Percentiles rank a stretch among this genome's conserved stretches.
These are phyloP conservation scores for Pogonognathellus flavescens DNA, from an alignment of 1,140 invertebrate species.

Conservation along the genomic window DNA sequence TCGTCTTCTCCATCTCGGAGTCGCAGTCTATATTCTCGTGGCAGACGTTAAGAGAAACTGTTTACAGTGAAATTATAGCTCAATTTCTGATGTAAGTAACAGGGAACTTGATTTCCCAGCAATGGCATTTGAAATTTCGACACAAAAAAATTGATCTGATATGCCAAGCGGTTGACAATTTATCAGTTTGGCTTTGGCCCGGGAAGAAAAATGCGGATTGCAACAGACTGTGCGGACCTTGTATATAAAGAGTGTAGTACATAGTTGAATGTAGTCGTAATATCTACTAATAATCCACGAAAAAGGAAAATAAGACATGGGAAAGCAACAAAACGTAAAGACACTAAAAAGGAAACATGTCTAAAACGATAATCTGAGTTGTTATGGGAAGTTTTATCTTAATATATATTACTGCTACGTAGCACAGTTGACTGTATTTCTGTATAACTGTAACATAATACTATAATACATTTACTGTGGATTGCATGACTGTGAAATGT, in stretches of 20 bases:
- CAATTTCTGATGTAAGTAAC: background rate
- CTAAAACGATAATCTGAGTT: slow-evolving; percentile 45
- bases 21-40: no score
- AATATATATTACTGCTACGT: slow-evolving; percentile 42
- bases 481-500: slow-evolving; percentile 48
- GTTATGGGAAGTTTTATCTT: slow-evolving; percentile 49
- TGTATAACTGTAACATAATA: slow-evolving; percentile 42
- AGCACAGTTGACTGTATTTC: background rate
- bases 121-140: slow-evolving; percentile 2
- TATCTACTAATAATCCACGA: slow-evolving; percentile 14
- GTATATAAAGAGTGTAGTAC: background rate
- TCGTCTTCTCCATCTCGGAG: no score
- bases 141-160: slow-evolving; percentile 45
- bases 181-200: background rate
- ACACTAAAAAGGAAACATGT: slow-evolving; percentile 45
- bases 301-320: background rate
- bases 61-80: no score
- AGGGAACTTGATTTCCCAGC: slow-evolving; percentile 2
- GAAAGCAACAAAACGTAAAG: slow-evolving; percentile 41
- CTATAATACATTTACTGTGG: slow-evolving; percentile 30
- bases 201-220: background rate
- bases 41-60: no score
- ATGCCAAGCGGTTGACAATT: background rate
- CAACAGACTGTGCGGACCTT: background rate
- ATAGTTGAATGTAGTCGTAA: slow-evolving; percentile 1